Base-by-base conservation (phyloP, 2,888 invertebrate species). In the Darwinula stevensoni region DNA sequence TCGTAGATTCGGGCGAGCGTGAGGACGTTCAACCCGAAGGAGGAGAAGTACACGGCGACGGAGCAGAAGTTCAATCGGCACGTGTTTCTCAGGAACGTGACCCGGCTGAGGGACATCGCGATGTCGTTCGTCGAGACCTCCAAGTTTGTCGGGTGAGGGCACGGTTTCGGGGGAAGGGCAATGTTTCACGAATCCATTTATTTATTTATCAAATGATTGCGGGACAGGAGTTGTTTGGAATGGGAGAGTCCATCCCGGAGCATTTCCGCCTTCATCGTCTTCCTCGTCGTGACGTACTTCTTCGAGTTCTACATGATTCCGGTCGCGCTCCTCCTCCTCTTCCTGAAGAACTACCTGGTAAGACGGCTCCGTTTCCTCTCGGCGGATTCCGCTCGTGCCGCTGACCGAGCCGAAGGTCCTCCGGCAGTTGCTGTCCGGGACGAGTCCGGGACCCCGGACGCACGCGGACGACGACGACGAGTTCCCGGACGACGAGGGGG, bases 231-330 rank as follows among this genome's bases (percentile, higher is more conserved):
- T 50, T 88, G 86, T 50, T 84, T 88, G 47, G 78, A 86, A 52
- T 97, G 94, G 94, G 86, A 94, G 47, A 86, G 75, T 4, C 71
- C 72, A 33, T 49, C 74, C 26, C 62, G 76, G 40, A 86, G 82
- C 39, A 62, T 74, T 41, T 53, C 73, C 27, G 80, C 86, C 2
- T 63, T 94, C 31, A 53, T 74, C 14, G 55, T 71, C 12, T 97
- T 84, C 64, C 60, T 94, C 32, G 56, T 80, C 1, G 65, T 74
- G 34, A 84, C 84, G 43, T 82, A 84, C 50, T 82, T 78, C 53
- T 86, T 88, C 47, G 73, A 97, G 51, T 70, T 86, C 43, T 94
- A 78, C 63, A 91, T 94, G 70, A 52, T 88, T 35, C 94, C 94
- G 0, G 56, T 73, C 3, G 57, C 68, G 9, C 58, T 84, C 15